Conservation (phyloP, 2,888 invertebrate species). For the Phaonia tiefii region DNA sequence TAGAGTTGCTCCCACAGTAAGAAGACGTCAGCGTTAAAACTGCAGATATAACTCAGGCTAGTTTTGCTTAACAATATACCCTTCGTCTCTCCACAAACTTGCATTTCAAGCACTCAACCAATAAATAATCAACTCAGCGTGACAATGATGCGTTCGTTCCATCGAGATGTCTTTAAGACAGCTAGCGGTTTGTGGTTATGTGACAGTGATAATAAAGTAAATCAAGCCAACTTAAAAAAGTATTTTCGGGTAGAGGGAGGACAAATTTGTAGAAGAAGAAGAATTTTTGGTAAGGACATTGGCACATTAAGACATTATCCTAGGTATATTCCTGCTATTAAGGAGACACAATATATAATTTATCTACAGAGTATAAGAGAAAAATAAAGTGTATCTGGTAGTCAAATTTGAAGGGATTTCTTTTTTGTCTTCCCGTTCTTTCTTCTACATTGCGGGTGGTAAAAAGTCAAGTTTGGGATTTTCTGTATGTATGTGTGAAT, state of each 20-base stretch:
- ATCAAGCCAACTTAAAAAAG: conserved; percentile 58
- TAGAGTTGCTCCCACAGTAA: too few species aligned
- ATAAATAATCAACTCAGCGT: conserved; percentile 65
- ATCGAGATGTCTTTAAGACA: conserved; percentile 3
- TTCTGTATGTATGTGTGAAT: conserved; percentile 15
- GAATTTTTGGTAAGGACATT: conserved; percentile 2
- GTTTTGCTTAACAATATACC: conserved; percentile 28
- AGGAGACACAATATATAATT: conserved; percentile 30
- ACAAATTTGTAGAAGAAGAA: too few species aligned
- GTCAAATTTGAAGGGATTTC: too few species aligned
- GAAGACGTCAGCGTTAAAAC: too few species aligned
- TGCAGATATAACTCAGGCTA: conserved; percentile 15
- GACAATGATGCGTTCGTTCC: conserved; percentile 46
- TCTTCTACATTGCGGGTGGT: too few species aligned
- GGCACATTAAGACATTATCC: conserved; percentile 11
- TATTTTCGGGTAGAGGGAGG: neutral
- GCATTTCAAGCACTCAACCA: conserved; percentile 29
- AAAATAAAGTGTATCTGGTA: too few species aligned
- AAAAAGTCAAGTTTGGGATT: too few species aligned
- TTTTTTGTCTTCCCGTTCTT: too few species aligned
- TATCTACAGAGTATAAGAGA: neutral
- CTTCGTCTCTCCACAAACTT: conserved; percentile 4
- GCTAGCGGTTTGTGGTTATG: conserved; percentile 15
- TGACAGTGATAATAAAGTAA: conserved; percentile 49
- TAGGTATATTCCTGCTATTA: too few species aligned